These are phyloP conservation scores for Polia nebulosa DNA, from an alignment of 2,888 invertebrate genomes.

Conservation along the genomic window DNA sequence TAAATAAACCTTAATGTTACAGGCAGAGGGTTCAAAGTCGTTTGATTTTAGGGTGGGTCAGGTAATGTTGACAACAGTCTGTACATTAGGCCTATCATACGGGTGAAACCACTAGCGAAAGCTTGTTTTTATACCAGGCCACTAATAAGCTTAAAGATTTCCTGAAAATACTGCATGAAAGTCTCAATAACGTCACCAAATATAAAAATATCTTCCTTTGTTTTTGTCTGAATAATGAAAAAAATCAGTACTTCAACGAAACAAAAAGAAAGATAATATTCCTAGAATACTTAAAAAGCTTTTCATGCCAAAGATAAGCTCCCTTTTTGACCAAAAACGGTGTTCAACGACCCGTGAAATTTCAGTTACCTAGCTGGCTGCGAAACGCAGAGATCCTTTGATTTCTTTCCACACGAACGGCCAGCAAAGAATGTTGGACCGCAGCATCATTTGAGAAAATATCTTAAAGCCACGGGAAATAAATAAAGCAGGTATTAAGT, in stretches of 20 bases:
- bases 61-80: no score
- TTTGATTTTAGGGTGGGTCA: no score
- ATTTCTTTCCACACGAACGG: slow-evolving; percentile 70
- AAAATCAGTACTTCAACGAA: slow-evolving; percentile 7
- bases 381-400: slow-evolving; percentile 72
- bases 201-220: neutral
- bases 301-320: slow-evolving; percentile 53
- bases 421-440: slow-evolving; percentile 62
- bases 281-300: slow-evolving; percentile 49
- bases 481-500: slow-evolving; percentile 33
- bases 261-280: slow-evolving; percentile 41
- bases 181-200: neutral
- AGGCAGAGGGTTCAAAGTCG: no score
- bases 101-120: no score
- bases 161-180: neutral
- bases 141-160: neutral
- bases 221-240: slow-evolving; percentile 16
- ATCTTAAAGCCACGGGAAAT: slow-evolving; percentile 46
- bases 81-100: no score
- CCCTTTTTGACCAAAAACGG: slow-evolving; percentile 66
- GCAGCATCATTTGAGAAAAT: slow-evolving; percentile 57
- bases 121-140: no score
- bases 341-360: slow-evolving; percentile 71
- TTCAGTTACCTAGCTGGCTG: slow-evolving; percentile 69
- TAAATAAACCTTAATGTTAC: no score